These are phyloP conservation scores for Labeo calbasu DNA, from an alignment of 2,797 vertebrate species.

Conservation along the genomic window DNA sequence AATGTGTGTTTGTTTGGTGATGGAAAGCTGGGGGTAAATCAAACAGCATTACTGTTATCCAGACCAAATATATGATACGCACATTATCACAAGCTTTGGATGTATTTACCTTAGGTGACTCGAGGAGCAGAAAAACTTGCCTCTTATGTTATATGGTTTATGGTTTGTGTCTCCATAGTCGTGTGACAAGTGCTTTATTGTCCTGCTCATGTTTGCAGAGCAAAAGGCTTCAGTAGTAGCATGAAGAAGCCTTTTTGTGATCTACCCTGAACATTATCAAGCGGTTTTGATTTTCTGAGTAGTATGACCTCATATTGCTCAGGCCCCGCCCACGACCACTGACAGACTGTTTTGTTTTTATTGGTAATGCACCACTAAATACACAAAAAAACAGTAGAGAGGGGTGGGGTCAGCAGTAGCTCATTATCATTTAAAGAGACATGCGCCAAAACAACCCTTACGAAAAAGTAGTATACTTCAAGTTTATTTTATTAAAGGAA, in stretches of 20 bases:
- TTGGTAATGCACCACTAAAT: no score
- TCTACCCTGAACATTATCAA: no score
- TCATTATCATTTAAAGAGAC: no score
- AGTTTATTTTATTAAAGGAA: no score
- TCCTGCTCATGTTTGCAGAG: not conserved
- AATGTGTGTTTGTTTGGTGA: conserved; percentile 30
- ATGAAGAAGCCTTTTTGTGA: not conserved
- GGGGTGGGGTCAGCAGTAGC: no score
- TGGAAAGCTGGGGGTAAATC: conserved; percentile 9
- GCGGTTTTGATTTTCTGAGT: no score
- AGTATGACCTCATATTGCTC: no score
- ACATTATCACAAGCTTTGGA: conserved; percentile 11
- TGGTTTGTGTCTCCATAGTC: not conserved
- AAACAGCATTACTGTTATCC: not conserved
- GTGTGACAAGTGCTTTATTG: not conserved
- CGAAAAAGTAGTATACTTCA: no score
- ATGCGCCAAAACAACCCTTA: no score
- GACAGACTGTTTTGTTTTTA: no score
- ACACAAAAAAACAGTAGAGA: no score
- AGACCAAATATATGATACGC: not conserved
- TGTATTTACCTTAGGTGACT: not conserved
- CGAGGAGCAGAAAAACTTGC: not conserved
- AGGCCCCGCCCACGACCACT: no score
- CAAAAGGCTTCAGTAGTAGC: not conserved
- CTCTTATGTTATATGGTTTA: not conserved